Conservation (phyloP, 1,140 invertebrate species). For the Trachymyrmex septentrionalis region DNA sequence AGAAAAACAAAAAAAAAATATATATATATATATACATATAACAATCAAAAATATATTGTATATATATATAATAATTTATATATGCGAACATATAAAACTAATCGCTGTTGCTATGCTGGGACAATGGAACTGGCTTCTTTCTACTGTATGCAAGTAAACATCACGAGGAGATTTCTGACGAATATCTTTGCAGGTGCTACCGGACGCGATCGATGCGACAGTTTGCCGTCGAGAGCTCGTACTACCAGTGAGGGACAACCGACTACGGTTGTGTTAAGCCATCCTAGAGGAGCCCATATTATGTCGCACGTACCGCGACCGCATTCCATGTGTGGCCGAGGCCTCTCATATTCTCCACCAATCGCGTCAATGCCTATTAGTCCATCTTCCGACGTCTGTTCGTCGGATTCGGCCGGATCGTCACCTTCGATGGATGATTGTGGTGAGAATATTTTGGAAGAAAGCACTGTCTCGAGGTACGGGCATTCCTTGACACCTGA, state of each 20-base stretch:
- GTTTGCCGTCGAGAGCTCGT: conserved; percentile 90
- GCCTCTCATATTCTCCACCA: conserved; percentile 89
- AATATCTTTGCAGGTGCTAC: conserved; percentile 82
- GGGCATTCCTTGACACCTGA: conserved; percentile 89
- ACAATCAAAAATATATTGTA: conserved; percentile 23
- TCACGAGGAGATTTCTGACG: conserved; percentile 1
- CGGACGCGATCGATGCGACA: conserved; percentile 92
- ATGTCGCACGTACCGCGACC: conserved; percentile 86
- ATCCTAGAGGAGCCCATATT: conserved; percentile 81
- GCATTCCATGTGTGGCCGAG: conserved; percentile 88
- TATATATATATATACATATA: conserved; percentile 56
- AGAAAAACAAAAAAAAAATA: conserved; percentile 49
- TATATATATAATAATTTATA: conserved; percentile 62
- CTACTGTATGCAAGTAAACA: conserved; percentile 2
- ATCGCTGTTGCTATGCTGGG: conserved; percentile 78
- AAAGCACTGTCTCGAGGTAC: conserved; percentile 82
- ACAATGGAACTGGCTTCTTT: conserved; percentile 79
- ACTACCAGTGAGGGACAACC: conserved; percentile 88
- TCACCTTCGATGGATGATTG: conserved; percentile 90
- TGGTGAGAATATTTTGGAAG: conserved; percentile 83
- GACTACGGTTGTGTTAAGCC: conserved; percentile 78
- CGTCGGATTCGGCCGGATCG: conserved; percentile 90
- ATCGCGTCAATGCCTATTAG: conserved; percentile 89
- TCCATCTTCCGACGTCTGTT: conserved; percentile 88
- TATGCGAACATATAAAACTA: conserved; percentile 66